These are phyloP conservation scores for Actinernus sp. DNA, from an alignment of 92 coral and sea anemone species.

Conservation along the genomic window DNA sequence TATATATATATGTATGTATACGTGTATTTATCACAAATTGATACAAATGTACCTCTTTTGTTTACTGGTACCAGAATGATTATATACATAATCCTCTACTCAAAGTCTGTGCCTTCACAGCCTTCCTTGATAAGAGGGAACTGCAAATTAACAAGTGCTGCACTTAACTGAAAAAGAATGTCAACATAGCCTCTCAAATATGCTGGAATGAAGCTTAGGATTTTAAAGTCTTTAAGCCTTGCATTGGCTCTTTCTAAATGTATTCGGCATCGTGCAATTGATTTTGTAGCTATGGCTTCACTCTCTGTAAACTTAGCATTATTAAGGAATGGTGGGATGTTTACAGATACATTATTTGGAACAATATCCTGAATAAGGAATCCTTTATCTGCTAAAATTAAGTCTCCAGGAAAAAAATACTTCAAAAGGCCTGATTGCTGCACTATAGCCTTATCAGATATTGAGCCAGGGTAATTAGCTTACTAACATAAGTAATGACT, in stretches of 20 bases:
- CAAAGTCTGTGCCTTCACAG: conserved; percentile 25
- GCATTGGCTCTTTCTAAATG: conserved; percentile 77
- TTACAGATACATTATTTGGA: conserved; percentile 22
- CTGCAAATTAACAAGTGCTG: conserved; percentile 71
- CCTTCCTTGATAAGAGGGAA: too few species aligned
- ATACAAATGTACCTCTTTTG: too few species aligned
- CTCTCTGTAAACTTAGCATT: conserved; percentile 61
- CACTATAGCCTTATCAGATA: conserved; percentile 61
- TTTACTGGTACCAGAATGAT: too few species aligned
- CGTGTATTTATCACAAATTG: too few species aligned
- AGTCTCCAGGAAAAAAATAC: conserved; percentile 48
- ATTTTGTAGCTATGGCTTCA: conserved; percentile 56
- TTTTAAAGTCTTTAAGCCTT: conserved; percentile 61
- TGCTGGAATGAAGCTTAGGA: conserved; percentile 49
- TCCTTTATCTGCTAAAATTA: conserved; percentile 54
- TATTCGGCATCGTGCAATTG: conserved; percentile 48
- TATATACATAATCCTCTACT: too few species aligned
- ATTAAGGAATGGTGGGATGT: background rate
- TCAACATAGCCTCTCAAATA: conserved; percentile 44
- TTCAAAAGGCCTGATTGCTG: conserved; percentile 45
- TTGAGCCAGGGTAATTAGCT: conserved; percentile 62
- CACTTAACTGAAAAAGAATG: conserved; percentile 56
- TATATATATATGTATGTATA: too few species aligned
- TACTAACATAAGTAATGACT: conserved; percentile 69
- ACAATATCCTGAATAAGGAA: too few species aligned